phyloP scores from a whole-genome alignment of 2,113 vertebrate genomes.

The human (Homo sapiens) region DNA sequence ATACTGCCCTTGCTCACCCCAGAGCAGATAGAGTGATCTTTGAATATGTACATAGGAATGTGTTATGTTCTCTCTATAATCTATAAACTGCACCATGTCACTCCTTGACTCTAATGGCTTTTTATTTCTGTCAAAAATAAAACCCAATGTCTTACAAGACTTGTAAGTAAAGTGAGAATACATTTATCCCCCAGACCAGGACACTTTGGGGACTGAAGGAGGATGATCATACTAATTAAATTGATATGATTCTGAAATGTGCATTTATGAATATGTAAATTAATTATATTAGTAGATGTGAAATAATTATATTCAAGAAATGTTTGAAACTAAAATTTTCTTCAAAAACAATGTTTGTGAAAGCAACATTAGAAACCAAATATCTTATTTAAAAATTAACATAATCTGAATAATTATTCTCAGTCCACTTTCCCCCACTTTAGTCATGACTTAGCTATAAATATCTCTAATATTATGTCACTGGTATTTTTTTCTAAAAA shows the following conservation, averaged over 20 bases:
- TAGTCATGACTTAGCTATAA: background rate
- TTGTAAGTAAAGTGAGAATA: background rate
- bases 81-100: background rate
- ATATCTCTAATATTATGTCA: background rate
- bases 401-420: background rate
- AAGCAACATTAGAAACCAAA: background rate
- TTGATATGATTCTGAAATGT: background rate
- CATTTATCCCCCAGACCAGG: background rate
- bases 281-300: background rate
- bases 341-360: background rate
- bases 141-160: background rate
- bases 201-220: background rate
- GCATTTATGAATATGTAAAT: background rate
- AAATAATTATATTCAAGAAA: background rate
- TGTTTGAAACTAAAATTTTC: background rate
- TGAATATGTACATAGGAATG: background rate
- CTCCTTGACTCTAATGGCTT: background rate
- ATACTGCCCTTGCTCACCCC: background rate
- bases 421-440: background rate
- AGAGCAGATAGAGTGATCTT: background rate
- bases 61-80: background rate
- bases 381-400: background rate
- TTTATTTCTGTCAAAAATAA: background rate
- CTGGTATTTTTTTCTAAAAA: background rate
- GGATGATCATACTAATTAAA: background rate